Evolutionary conservation across 2,113 vertebrate species (phyloP).

Genomic region (Hyperoodon ampullatus): DNA sequence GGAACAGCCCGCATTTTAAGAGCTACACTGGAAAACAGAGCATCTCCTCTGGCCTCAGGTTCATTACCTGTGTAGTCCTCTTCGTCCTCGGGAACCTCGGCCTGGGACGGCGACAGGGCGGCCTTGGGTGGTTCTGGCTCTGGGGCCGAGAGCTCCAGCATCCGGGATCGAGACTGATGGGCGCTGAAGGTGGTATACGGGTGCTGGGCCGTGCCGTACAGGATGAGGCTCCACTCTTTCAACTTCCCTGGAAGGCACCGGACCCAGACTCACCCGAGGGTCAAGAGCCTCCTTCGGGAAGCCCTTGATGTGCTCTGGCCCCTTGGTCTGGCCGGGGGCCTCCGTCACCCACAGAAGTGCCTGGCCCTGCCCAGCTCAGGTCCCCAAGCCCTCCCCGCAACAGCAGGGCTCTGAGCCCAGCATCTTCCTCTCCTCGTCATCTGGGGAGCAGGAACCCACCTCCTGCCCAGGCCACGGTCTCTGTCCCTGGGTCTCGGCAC

Average conservation of each 20-base stretch:
- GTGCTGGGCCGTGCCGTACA: conserved; percentile 90
- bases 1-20: background rate
- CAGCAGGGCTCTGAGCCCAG: no score
- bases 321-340: background rate
- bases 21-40: background rate
- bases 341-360: background rate
- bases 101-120: conserved; percentile 77
- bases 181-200: conserved; percentile 83
- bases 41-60: rapidly evolving
- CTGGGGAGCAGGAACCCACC: background rate
- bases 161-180: conserved; percentile 82
- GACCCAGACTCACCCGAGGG: background rate
- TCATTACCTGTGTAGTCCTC: conserved; percentile 91
- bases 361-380: rapidly evolving
- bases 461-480: background rate
- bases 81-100: conserved; percentile 87
- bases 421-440: background rate
- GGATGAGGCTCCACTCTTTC: conserved; percentile 93
- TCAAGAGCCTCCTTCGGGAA: background rate
- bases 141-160: conserved; percentile 74
- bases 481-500: background rate
- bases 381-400: background rate
- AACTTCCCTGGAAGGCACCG: conserved; percentile 88
- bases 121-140: conserved; percentile 81
- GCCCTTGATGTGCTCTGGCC: background rate